phyloP scores from a whole-genome alignment of 2,797 vertebrate species.

The Myripristis jacobus region DNA sequence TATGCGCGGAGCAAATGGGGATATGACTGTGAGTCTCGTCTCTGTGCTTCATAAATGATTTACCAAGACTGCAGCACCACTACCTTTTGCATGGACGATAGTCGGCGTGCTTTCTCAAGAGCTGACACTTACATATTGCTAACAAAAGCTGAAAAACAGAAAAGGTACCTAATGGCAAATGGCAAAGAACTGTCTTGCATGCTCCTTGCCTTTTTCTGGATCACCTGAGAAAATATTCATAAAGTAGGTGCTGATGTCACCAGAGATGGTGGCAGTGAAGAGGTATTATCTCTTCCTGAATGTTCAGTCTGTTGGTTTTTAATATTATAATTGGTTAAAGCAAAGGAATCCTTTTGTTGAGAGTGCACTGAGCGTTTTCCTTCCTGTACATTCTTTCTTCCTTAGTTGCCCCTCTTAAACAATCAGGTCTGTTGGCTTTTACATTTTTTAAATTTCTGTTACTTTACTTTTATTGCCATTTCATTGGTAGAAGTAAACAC shows the following conservation, averaged over 20 bases:
- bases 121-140: slow-evolving; percentile 41
- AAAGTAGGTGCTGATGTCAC: slow-evolving; percentile 37
- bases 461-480: slow-evolving; percentile 45
- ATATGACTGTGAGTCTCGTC: slow-evolving; percentile 47
- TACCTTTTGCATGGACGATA: slow-evolving; percentile 32
- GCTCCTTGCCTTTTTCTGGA: slow-evolving; percentile 45
- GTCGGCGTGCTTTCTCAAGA: slow-evolving; percentile 41
- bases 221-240: slow-evolving; percentile 54
- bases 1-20: slow-evolving; percentile 58
- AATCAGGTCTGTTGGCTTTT: slow-evolving; percentile 31
- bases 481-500: slow-evolving; percentile 45
- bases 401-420: slow-evolving; percentile 25
- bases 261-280: slow-evolving; percentile 20
- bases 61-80: slow-evolving; percentile 43
- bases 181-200: slow-evolving; percentile 7
- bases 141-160: slow-evolving; percentile 21
- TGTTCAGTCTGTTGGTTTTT: slow-evolving; percentile 50
- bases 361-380: slow-evolving; percentile 12
- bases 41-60: slow-evolving; percentile 65
- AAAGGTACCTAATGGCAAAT: neutral
- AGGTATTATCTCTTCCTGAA: slow-evolving; percentile 37
- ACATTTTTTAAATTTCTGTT: slow-evolving; percentile 45
- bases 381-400: slow-evolving; percentile 9
- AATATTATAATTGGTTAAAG: slow-evolving; percentile 43
- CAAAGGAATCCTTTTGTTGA: slow-evolving; percentile 19